Base-by-base conservation (phyloP, 2,797 vertebrate species). In the Craterocephalus amniculus region DNA sequence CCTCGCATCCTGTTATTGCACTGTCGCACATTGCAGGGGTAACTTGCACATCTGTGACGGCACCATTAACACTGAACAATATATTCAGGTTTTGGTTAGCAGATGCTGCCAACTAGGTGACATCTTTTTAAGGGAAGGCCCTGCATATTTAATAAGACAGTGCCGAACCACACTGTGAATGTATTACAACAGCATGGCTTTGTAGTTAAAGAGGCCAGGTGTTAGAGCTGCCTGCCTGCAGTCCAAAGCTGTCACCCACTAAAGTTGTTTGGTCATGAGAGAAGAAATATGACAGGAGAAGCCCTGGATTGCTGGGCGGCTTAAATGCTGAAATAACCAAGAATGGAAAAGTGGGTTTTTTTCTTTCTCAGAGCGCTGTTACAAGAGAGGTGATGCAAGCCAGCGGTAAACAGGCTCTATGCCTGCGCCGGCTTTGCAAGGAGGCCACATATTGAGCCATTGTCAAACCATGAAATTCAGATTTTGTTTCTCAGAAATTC, bases 341-440 rank as follows among this genome's bases (percentile, higher is more conserved):
- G 14, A 35, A 40, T 32, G 32, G 18, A 29, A 22, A 18, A 69
- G 59, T 48, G 36, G 13, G 2, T 12, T 18, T 54, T 27, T 54
- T 54, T 54, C 51, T 54, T 48, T 62, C 51, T 43, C n/a, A 16
- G 34, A 51, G 55, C 29, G 34, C 35, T 49, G 12, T 58, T 58
- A 65, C 26, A 65, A 34, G 5, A 32, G 20, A 10, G 70, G 29
- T 72, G 62, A 72, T 59, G 70, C 58, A 72, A 59, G 35, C 20
- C 48, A 7, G 61, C 32, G 58, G 56, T 65, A 72, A 72, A 43
- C 56, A 58, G 22, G 45, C 20, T 40, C 14, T 40, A n/a, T 35
- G 20, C 20, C 14, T 43, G 26, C 22, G 16, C 18, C 35, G 56
- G 40, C 18, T 36, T 56, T 58, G n/a, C 52, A 45, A 40, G 48